These are phyloP conservation scores for Oxyruncus cristatus DNA, from an alignment of 2,113 vertebrate genomes.

Conservation along the genomic window DNA sequence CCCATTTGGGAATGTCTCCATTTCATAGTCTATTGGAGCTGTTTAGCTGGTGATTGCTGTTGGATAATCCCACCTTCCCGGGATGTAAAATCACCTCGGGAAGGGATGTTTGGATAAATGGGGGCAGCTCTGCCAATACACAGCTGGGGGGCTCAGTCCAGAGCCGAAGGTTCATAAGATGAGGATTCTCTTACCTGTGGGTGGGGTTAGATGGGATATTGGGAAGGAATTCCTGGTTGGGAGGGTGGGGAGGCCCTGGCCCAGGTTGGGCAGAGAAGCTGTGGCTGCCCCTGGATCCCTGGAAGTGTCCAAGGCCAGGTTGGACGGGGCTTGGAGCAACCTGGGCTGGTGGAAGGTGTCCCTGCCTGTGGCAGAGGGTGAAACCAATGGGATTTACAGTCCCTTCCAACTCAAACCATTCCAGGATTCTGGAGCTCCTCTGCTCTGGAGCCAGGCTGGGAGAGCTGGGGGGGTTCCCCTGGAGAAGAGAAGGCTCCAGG, in stretches of 20 bases:
- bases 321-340: neutral
- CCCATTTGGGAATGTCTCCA: conserved; percentile 26
- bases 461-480: too few species aligned
- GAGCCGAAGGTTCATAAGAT: too few species aligned
- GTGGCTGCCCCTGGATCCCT: neutral
- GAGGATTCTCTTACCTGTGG: too few species aligned
- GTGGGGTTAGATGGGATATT: neutral
- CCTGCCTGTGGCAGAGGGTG: too few species aligned
- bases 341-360: too few species aligned
- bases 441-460: too few species aligned
- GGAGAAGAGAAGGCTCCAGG: too few species aligned
- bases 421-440: too few species aligned
- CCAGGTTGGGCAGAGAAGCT: neutral
- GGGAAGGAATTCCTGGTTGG: neutral
- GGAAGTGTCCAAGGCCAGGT: neutral
- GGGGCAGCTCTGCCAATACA: neutral
- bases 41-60: neutral
- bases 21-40: conserved; percentile 15
- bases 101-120: neutral
- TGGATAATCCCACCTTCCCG: neutral
- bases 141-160: neutral
- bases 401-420: neutral
- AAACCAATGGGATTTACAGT: too few species aligned
- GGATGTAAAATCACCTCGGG: neutral
- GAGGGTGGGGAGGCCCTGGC: neutral